Evolutionary conservation across 2,888 invertebrate genomes (phyloP), one percentile per base, ranked within the genome.

Genomic region (Phengaris arion): DNA sequence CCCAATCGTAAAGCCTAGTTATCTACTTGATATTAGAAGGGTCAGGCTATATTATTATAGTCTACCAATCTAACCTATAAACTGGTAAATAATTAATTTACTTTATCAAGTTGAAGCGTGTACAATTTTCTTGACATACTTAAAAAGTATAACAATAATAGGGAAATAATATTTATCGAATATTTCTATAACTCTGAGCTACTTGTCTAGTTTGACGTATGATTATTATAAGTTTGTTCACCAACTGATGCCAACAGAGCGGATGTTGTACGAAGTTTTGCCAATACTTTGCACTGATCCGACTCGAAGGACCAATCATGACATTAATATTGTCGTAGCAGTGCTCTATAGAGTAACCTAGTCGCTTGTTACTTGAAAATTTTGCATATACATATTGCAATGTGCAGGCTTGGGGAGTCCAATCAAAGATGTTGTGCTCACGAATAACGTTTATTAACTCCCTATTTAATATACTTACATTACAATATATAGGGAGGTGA

Each of bases 241-340:
- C 57, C 54, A 6, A 54, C 54, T 15, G 15, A 22, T 8, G 9
- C 59, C 59, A 3, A 15, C 15, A 8, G 15, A 9, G 3, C 22
- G 59, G 55, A 55, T n/a, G n/a, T 55, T 55, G 55, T 59, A 22
- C 22, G 10, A 59, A 59, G 59, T 59, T 59, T 59, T 59, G 59
- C 15, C 59, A 10, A 59, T 59, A 59, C 15, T 22, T 57, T 22
- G 57, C 8, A 57, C 8, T 2, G 15, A 59, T 59, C 59, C 59
- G 59, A 6, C 22, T 22, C 15, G 59, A 59, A 59, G 59, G 59
- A 59, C 59, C 59, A 52, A 12, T 52, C 6, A 52, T 3, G 12
- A 52, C 12, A 52, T 52, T 52, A 59, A 8, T 59, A 59, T 22
- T 59, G 22, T 8, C 8, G 22, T 59, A 22, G 15, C 3, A n/a